These are phyloP conservation scores for Montipora sp. DNA, from an alignment of 64 coral and sea anemone genomes.

Conservation along the genomic window DNA sequence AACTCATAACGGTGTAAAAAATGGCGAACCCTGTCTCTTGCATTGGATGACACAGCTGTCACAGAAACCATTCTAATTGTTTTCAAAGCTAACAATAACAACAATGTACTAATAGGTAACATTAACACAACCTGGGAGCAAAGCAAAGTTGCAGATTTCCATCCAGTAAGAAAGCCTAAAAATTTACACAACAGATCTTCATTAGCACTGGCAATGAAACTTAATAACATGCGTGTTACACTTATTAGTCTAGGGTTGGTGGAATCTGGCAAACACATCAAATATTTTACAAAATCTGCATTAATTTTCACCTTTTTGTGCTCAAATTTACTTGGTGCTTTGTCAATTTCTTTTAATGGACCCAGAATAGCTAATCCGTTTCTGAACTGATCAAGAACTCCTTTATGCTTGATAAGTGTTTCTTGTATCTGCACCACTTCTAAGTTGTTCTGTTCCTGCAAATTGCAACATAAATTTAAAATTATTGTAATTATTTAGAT, in stretches of 20 bases:
- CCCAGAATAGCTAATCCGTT: constrained; percentile 62
- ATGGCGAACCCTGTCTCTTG: too few species aligned
- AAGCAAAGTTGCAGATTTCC: constrained; percentile 51
- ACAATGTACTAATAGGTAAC: neutral
- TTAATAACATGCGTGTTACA: constrained; percentile 39
- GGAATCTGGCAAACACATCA: constrained; percentile 5
- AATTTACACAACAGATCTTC: constrained; percentile 53
- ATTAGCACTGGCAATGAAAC: constrained; percentile 56
- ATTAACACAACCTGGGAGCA: constrained; percentile 55
- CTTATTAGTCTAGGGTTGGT: constrained; percentile 21
- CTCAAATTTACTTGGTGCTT: constrained; percentile 48
- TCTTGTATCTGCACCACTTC: neutral
- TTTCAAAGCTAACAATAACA: too few species aligned
- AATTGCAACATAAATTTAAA: too few species aligned
- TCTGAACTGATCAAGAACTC: constrained; percentile 54
- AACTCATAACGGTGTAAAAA: too few species aligned
- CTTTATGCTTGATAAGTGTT: constrained; percentile 38
- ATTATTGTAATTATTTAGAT: too few species aligned
- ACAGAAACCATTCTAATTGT: too few species aligned
- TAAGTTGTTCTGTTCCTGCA: too few species aligned
- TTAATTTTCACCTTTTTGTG: constrained; percentile 29
- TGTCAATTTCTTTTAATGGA: constrained; percentile 47
- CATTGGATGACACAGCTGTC: too few species aligned
- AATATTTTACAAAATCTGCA: constrained; percentile 34
- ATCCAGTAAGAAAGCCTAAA: constrained; percentile 53